phyloP scores from a whole-genome alignment of 2,797 vertebrate genomes.

The Acipenser transmontanus region DNA sequence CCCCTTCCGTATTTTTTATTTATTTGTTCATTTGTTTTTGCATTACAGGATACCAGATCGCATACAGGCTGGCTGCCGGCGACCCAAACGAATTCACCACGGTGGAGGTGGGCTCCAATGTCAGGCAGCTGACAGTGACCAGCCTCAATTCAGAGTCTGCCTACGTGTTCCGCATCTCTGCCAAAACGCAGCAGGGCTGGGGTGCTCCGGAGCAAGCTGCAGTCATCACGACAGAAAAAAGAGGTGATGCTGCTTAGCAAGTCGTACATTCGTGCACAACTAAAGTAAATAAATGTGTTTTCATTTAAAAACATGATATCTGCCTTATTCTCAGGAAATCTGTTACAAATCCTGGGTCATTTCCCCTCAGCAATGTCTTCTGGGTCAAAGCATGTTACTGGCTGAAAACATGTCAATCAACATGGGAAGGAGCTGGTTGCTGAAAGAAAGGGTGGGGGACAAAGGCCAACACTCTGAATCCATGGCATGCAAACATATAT shows the following conservation, averaged over 20 bases:
- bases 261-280: too few species aligned
- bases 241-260: constrained; percentile 61
- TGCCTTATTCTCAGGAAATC: too few species aligned
- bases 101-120: constrained; percentile 83
- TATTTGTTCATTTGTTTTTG: neutral
- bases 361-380: too few species aligned
- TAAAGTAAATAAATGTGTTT: too few species aligned
- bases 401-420: too few species aligned
- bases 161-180: constrained; percentile 78
- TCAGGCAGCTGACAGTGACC: constrained; percentile 81
- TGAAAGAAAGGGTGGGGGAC: too few species aligned
- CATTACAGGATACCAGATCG: constrained; percentile 84
- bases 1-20: neutral
- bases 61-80: constrained; percentile 80
- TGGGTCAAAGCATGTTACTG: neutral
- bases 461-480: too few species aligned
- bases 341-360: too few species aligned
- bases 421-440: too few species aligned
- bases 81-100: constrained; percentile 82
- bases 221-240: constrained; percentile 85
- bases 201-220: constrained; percentile 78
- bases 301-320: too few species aligned
- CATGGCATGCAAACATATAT: too few species aligned
- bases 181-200: constrained; percentile 89
- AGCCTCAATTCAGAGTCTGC: constrained; percentile 74